phyloP scores from a whole-genome alignment of 2,113 vertebrate species.

The Erythrocercus mccallii region DNA sequence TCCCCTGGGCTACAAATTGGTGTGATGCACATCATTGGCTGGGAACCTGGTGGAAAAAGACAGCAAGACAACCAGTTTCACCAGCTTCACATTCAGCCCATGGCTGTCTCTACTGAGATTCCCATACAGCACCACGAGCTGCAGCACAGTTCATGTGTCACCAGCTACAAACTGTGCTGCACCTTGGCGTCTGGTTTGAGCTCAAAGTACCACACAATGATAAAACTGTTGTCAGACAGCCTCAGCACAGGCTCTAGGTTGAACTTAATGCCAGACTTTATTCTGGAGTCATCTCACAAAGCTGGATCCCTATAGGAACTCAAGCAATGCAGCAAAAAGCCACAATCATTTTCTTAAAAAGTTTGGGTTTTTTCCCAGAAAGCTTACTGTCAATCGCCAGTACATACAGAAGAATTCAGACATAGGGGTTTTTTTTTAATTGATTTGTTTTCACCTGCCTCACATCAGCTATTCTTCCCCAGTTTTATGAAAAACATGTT shows the following conservation, averaged over 20 bases:
- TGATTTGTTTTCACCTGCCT: neutral
- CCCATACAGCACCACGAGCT: accelerated
- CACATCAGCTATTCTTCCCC: neutral
- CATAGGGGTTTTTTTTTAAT: neutral
- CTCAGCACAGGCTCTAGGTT: neutral
- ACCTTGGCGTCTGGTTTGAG: neutral
- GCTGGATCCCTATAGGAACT: neutral
- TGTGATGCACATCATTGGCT: neutral
- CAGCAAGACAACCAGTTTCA: neutral
- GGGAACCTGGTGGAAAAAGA: neutral
- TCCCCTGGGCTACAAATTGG: neutral
- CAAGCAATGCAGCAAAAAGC: neutral
- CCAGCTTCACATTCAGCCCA: neutral
- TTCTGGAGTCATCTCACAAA: neutral
- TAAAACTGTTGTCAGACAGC: neutral
- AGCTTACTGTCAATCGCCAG: neutral
- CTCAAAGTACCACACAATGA: neutral
- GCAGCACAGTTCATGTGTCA: neutral
- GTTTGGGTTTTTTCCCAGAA: neutral
- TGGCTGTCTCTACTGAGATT: neutral
- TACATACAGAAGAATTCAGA: neutral
- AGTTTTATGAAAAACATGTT: neutral
- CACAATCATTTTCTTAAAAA: neutral
- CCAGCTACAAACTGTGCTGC: neutral
- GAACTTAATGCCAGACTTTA: neutral